Evolutionary conservation across 2,797 vertebrate species (phyloP).

Genomic region (Notolepis coatsorum): DNA sequence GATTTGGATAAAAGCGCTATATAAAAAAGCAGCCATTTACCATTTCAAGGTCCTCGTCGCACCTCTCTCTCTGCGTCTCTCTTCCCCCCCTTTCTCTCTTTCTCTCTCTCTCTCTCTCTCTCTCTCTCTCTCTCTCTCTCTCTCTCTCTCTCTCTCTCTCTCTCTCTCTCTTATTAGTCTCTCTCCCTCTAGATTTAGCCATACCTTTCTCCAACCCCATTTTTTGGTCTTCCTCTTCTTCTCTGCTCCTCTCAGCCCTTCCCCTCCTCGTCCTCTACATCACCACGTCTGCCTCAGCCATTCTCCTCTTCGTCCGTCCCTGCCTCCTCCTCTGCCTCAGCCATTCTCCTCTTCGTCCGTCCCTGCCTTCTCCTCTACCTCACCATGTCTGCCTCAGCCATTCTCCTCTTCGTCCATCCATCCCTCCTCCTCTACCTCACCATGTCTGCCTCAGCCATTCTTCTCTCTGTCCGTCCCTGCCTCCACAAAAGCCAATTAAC

Average conservation of each 20-base stretch:
- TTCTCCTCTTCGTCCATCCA: constrained; percentile 15
- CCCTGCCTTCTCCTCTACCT: constrained; percentile 29
- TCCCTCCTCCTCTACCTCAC: constrained; percentile 7
- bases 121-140: background rate
- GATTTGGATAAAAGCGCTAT: no score
- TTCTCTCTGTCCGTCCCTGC: constrained; percentile 19
- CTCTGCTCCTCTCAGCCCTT: constrained; percentile 4
- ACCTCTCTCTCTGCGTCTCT: background rate
- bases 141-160: background rate
- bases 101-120: background rate
- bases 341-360: no score
- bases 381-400: constrained; percentile 5
- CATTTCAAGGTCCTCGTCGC: background rate
- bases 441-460: constrained; percentile 12
- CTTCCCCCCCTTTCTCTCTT: no score
- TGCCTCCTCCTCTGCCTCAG: constrained; percentile 26
- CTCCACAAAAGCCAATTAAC: constrained; percentile 85
- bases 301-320: no score
- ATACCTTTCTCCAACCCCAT: background rate
- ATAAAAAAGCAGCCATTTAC: no score
- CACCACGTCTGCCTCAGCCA: no score
- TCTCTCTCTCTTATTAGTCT: background rate
- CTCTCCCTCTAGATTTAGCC: background rate
- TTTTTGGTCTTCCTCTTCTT: constrained; percentile 1
- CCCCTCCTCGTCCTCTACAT: no score